Evolutionary conservation across 2,888 invertebrate genomes (phyloP), one percentile per base, ranked within the genome.

Genomic region (Poecilus cupreus): DNA sequence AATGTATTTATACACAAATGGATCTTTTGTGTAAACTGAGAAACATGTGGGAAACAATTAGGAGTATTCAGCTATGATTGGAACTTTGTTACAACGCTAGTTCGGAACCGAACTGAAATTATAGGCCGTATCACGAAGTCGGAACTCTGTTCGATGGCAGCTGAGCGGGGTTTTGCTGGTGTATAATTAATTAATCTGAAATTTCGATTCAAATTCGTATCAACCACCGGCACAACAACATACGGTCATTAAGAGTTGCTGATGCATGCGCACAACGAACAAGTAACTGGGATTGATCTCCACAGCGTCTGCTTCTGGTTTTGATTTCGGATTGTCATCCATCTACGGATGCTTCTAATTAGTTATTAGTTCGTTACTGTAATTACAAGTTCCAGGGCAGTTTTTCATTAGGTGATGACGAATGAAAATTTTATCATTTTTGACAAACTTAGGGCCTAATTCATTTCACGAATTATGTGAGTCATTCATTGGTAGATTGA

Each of bases 151-250:
- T 60, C 68, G 37, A 39, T 68, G 68, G 37, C 68, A 68, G 39
- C 20, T 18, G n/a, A 43, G 20, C 39, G 39, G 8, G 16, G 39
- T 26, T 68, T 43, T 68, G 39, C 39, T 68, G 10, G 3, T 10
- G 22, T 68, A 43, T 68, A 68, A 68, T 68, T 68, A 68, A 68
- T 68, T 68, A 68, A 68, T 68, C 20, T 68, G 68, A 68, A 68
- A 68, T 68, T 68, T 68, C 39, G n/a, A 68, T 68, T 39, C 68
- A 68, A 18, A 68, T 37, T 60, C 60, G 26, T 26, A 60, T 26
- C 24, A 60, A 60, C 60, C 24, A 2, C 1, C 6, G 13, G 18
- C 51, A 51, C 39, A 68, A 68, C 68, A 68, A 68, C 68, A 20
- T 16, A 37, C 39, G 39, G n/a, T 68, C 37, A 39, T 68, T 68